Base-by-base conservation (phyloP, 2,888 invertebrate species). In the Margaritifera margaritifera region DNA sequence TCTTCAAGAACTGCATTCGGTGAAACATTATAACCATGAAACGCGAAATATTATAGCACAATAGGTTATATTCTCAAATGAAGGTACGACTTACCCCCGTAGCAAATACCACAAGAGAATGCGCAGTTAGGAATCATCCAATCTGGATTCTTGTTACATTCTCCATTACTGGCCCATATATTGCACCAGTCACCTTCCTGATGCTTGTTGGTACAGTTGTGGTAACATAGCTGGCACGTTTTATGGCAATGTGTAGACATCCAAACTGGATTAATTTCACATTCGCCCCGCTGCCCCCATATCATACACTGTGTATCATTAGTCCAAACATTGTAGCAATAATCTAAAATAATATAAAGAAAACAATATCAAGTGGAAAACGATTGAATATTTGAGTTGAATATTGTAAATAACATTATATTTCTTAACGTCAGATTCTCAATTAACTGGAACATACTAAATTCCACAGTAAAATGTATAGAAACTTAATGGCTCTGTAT, bases 121-220 rank as follows among this genome's bases (percentile, higher is more conserved):
- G 81, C 80, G 74, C 84, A 84, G 64, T 82, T 78, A 11, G 53
- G n/a, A n/a, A 75, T 61, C 84, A 84, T 84, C 78, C 80, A 84
- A 18, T 55, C 56, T 19, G 77, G 77, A 68, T 84, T 83, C 22
- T 69, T 66, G 15, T 51, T 59, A 69, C 84, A 84, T 64, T 84
- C 84, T 25, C 80, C 80, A 2, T 56, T 53, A 6, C 55, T 56
- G 19, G 82, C 79, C 84, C 83, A 83, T 31, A 42, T 11, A 15
- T 42, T 42, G 42, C 42, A 42, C 42, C 42, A 42, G 42, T 42
- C 3, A 15, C 42, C 42, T 11, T 42, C 42, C 42, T 42, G 42
- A 42, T 62, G 71, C 63, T 18, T 71, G 67, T 82, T 77, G 6
- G 66, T 51, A 51, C 82, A 82, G 31, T 73, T 60, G 27, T 69